phyloP scores from a whole-genome alignment of 2,113 vertebrate species.

The Eleginops maclovinus region DNA sequence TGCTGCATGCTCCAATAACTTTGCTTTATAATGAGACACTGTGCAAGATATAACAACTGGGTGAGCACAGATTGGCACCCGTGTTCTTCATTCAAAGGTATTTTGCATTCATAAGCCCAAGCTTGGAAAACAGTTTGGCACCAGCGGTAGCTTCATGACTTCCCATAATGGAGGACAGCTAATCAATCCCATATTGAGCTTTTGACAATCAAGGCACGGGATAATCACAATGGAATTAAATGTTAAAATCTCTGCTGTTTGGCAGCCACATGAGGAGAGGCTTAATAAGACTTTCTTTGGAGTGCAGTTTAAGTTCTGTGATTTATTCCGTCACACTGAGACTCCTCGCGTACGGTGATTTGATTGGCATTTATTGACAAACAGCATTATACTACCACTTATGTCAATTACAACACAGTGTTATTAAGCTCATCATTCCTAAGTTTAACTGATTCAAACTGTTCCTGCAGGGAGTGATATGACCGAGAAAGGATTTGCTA shows the following conservation, averaged over 20 bases:
- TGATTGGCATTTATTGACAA: constrained; percentile 75
- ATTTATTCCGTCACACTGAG: constrained; percentile 55
- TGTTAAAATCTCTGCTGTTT: constrained; percentile 57
- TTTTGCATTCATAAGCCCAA: constrained; percentile 51
- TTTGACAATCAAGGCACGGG: constrained; percentile 70
- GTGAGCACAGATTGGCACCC: constrained; percentile 23
- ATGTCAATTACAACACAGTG: constrained; percentile 62
- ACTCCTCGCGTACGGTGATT: constrained; percentile 38
- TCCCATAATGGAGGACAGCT: constrained; percentile 63
- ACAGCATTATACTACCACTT: constrained; percentile 55
- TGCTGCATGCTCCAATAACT: constrained; percentile 55
- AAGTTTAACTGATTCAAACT: constrained; percentile 47
- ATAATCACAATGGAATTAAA: constrained; percentile 69
- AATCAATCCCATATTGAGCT: constrained; percentile 74
- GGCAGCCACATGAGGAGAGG: constrained; percentile 47
- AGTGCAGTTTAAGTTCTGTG: constrained; percentile 37
- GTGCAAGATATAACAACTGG: constrained; percentile 39
- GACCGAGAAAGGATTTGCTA: constrained; percentile 35
- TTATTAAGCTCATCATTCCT: constrained; percentile 53
- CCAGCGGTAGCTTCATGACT: constrained; percentile 59
- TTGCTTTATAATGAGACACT: constrained; percentile 51
- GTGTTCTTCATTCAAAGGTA: constrained; percentile 33
- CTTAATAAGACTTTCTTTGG: constrained; percentile 47
- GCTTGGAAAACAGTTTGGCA: constrained; percentile 55
- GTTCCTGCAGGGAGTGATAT: constrained; percentile 37